Percentiles rank a stretch among this genome's conserved stretches.
These are phyloP conservation scores for Malurus alboscapulatus DNA, from an alignment of 2,113 vertebrate genomes.

Conservation along the genomic window DNA sequence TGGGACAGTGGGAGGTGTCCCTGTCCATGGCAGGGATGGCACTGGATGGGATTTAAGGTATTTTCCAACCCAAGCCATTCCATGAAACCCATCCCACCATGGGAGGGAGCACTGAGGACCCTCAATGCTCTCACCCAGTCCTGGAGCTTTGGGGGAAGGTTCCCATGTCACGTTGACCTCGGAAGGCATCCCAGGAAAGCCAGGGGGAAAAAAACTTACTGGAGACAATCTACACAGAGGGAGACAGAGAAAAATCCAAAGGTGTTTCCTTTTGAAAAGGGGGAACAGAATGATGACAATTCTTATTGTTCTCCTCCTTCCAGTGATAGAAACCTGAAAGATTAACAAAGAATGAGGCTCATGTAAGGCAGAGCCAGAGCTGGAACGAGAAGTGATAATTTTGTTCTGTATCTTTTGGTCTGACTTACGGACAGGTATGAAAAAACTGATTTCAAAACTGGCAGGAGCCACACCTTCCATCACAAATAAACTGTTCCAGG, in stretches of 20 bases:
- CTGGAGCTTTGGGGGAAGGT: not conserved
- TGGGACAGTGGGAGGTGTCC: not conserved
- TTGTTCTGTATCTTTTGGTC: not conserved
- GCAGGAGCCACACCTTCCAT: not conserved
- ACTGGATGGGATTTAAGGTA: fast-evolving
- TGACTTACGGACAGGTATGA: not conserved
- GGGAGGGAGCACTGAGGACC: not conserved
- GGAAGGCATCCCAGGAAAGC: not conserved
- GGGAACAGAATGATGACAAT: not conserved
- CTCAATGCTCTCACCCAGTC: fast-evolving
- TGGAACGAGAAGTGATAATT: not conserved
- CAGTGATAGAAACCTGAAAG: not conserved
- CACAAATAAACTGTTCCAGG: not conserved
- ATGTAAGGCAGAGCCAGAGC: not conserved
- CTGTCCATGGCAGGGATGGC: not conserved
- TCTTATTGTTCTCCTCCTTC: not conserved
- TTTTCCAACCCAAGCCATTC: not conserved
- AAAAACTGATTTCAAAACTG: not conserved
- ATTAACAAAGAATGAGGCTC: not conserved
- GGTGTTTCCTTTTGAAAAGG: not conserved
- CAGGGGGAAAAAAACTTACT: not conserved
- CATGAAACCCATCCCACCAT: not conserved
- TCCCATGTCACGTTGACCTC: fast-evolving
- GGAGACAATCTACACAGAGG: not conserved
- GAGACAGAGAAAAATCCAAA: not conserved